phyloP scores from a whole-genome alignment of 2,797 vertebrate genomes.

The Periophthalmus magnuspinnatus region DNA sequence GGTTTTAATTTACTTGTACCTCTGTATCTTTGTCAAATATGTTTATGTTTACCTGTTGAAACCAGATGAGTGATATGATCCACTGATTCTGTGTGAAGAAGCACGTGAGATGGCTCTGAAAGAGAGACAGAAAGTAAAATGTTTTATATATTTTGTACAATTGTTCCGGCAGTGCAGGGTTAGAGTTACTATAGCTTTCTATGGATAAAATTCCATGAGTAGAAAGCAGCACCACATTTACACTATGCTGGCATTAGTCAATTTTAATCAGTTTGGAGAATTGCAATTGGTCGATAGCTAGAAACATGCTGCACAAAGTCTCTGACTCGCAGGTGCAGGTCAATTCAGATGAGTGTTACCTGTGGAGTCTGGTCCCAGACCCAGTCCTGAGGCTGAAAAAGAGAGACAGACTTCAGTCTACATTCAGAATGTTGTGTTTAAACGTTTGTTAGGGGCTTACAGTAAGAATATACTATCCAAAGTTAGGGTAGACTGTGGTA shows the following conservation, averaged over 20 bases:
- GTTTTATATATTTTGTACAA: no score
- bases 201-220: no score
- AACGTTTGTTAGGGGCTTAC: background rate
- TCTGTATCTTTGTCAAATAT: background rate
- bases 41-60: conserved; percentile 22
- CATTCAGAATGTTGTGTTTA: background rate
- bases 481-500: no score
- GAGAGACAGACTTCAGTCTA: conserved; percentile 25
- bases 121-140: no score
- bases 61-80: conserved; percentile 23
- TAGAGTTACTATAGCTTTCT: background rate
- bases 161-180: background rate
- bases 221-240: no score
- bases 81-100: conserved; percentile 31
- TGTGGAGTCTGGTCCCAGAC: conserved; percentile 55
- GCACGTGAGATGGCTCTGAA: conserved; percentile 32
- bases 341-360: conserved; percentile 40
- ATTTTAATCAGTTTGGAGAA: no score
- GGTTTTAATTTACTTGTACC: no score
- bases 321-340: no score
- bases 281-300: no score
- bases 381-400: conserved; percentile 47
- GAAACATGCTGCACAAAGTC: no score
- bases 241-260: no score
- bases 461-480: no score